Evolutionary conservation across 2,113 vertebrate genomes (phyloP).

Genomic region (Heteronetta atricapilla): DNA sequence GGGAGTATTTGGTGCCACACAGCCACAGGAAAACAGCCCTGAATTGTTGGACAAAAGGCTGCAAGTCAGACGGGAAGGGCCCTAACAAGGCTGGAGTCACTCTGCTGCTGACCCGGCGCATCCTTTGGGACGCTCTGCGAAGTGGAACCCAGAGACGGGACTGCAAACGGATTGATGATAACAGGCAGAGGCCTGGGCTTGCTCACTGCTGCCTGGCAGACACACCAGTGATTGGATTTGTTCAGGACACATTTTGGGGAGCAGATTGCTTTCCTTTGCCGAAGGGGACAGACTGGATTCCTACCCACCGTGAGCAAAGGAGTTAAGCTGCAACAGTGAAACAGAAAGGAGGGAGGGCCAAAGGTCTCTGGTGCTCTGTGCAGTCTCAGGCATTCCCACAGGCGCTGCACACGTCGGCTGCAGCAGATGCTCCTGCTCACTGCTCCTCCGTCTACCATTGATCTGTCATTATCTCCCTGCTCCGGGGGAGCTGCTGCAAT

Average conservation of each 20-base stretch:
- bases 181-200: slow-evolving; percentile 37
- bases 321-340: not conserved
- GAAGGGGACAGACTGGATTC: not conserved
- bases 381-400: not conserved
- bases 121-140: not conserved
- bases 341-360: slow-evolving; percentile 14
- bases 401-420: not conserved
- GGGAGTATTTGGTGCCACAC: not conserved
- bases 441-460: not conserved
- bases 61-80: not conserved
- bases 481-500: not conserved
- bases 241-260: not conserved
- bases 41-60: not conserved
- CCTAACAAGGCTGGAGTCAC: not conserved
- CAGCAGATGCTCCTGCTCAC: not conserved
- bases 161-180: slow-evolving; percentile 30
- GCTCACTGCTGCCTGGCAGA: slow-evolving; percentile 21
- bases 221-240: not conserved
- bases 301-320: not conserved
- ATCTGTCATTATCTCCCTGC: not conserved
- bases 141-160: not conserved
- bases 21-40: not conserved
- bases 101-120: not conserved
- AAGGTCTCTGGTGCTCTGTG: not conserved
- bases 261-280: not conserved